Base-by-base conservation (phyloP, 2,888 invertebrate genomes). In the Alloplasta piceator region DNA sequence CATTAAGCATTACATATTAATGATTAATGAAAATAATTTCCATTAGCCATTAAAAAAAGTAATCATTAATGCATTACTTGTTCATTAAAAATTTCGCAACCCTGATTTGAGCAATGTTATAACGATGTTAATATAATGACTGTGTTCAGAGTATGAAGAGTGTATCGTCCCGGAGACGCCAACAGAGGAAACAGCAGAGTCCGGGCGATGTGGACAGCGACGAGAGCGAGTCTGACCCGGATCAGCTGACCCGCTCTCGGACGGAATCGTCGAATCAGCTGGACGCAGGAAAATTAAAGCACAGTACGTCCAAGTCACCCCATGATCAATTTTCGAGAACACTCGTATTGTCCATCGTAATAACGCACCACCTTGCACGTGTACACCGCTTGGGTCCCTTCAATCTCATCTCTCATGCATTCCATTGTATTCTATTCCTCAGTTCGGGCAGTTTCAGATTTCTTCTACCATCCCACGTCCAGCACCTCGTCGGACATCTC, bases 401-500 rank as follows among this genome's bases (percentile, higher is more conserved):
- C n/a, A 82, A 83, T 50, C 9, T 52, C 58, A 39, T 70, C 36
- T 61, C 58, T 63, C 60, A 64, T 71, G 36, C 6, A 75, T 82
- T 79, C 74, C 72, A 7, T 75, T 83, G 82, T 80, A 83, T 80
- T 76, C 73, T 70, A 81, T 82, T 80, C 85, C 87, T 73, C 83
- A 92, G 92, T 92, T 91, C 92, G 92, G 85, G 92, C 92, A 84
- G 89, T 93, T 93, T 90, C 93, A 94, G 96, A 95, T 93, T 95
- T 95, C 92, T 94, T 95, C 92, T 96, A 96, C 92, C 96, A 96
- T 92, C 95, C 95, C 91, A 95, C 95, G 92, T 96, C 96, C 89
- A 96, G 95, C 93, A 96, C 96, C 86, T 96, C 96, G 85, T 96
- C 96, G 91, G 96, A 96, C 93, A 94, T 96, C 90, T 96, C 96